phyloP scores from a whole-genome alignment of 2,888 invertebrate genomes.

The Athalia cordata region DNA sequence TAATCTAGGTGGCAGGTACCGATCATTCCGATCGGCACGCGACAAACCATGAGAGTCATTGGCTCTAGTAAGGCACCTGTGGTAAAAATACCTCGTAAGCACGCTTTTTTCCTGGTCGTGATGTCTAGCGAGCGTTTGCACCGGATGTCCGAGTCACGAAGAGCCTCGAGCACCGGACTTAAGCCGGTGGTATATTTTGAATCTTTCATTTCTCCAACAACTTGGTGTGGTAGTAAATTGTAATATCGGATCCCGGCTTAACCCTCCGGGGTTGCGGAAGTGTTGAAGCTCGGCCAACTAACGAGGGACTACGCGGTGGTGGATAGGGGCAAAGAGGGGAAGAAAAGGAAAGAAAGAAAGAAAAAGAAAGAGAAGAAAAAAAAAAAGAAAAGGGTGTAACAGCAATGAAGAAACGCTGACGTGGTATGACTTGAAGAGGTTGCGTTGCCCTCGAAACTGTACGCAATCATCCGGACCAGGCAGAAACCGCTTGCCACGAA shows the following conservation, averaged over 20 bases:
- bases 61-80: constrained; percentile 3
- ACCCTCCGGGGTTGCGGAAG: constrained; percentile 14
- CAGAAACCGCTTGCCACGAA: constrained; percentile 24
- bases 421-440: constrained; percentile 51
- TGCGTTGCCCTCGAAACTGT: constrained; percentile 52
- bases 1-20: constrained; percentile 26
- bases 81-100: constrained; percentile 17
- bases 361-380: too few relatives aligned
- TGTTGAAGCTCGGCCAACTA: constrained; percentile 5
- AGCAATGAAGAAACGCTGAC: constrained; percentile 54
- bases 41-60: constrained; percentile 19
- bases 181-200: neutral
- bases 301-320: constrained; percentile 25
- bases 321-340: neutral
- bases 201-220: neutral
- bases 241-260: neutral
- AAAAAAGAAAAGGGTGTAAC: neutral
- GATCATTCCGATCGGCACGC: constrained; percentile 39
- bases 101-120: constrained; percentile 2
- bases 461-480: constrained; percentile 53
- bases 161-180: neutral
- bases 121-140: constrained; percentile 10
- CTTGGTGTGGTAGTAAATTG: constrained; percentile 1
- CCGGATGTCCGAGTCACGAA: constrained; percentile 41
- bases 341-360: too few relatives aligned